Conservation (phyloP, 2,113 vertebrate genomes). For the Excalfactoria chinensis region DNA sequence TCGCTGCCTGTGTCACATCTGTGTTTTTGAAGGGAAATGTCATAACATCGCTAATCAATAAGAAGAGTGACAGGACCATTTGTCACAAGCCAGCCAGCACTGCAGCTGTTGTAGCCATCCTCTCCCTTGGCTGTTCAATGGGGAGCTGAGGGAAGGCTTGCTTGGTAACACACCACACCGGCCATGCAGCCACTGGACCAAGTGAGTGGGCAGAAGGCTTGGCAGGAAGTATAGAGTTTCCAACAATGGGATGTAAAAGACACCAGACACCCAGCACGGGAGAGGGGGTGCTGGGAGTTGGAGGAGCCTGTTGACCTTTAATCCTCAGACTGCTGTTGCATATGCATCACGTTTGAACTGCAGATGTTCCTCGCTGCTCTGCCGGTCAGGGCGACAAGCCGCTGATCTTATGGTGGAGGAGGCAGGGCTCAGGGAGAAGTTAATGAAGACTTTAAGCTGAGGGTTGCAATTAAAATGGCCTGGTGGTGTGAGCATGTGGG, state of each 20-base stretch:
- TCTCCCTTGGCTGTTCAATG: slow-evolving; percentile 34
- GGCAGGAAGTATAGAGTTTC: slow-evolving; percentile 40
- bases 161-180: background rate
- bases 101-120: slow-evolving; percentile 79
- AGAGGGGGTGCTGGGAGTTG: slow-evolving; percentile 10
- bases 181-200: slow-evolving; percentile 7
- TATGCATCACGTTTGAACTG: slow-evolving; percentile 66
- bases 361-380: slow-evolving; percentile 75
- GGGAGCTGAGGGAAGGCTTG: slow-evolving; percentile 21
- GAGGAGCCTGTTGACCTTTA: slow-evolving; percentile 75
- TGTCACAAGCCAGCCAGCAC: slow-evolving; percentile 78
- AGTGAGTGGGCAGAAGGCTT: background rate
- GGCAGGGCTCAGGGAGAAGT: background rate
- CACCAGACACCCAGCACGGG: slow-evolving; percentile 29
- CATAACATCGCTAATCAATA: slow-evolving; percentile 88
- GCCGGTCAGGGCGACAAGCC: slow-evolving; percentile 47
- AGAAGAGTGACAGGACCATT: slow-evolving; percentile 83
- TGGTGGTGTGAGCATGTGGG: background rate
- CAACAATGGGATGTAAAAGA: slow-evolving; percentile 27
- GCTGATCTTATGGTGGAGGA: slow-evolving; percentile 63
- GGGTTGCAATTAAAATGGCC: slow-evolving; percentile 31
- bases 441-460: slow-evolving; percentile 68
- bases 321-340: slow-evolving; percentile 35
- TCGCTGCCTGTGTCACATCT: slow-evolving; percentile 78
- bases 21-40: slow-evolving; percentile 86